A percentile compares a stretch with the other conserved stretches of the same genome.
These are phyloP conservation scores for Lycophotia porphyrea DNA, from an alignment of 2,888 invertebrate species.

Conservation along the genomic window DNA sequence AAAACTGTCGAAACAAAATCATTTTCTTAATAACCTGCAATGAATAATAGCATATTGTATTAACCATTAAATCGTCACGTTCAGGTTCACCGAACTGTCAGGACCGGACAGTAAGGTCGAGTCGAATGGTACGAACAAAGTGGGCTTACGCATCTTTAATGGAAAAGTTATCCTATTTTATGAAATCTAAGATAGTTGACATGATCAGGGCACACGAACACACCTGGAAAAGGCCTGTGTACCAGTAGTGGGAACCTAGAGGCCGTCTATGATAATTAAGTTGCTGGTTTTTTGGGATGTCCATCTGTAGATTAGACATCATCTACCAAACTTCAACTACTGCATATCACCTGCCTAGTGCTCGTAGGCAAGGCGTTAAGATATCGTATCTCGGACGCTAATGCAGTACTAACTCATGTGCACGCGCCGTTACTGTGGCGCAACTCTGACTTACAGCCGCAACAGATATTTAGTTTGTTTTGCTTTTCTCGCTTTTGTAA, in stretches of 20 bases:
- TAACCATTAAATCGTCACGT: too few species aligned
- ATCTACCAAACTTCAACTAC: slow-evolving; percentile 40
- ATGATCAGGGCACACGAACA: not conserved
- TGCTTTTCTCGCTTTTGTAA: slow-evolving; percentile 66
- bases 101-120: too few species aligned
- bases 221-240: not conserved
- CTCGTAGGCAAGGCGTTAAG: slow-evolving; percentile 79
- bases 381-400: slow-evolving; percentile 87
- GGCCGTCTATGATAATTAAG: not conserved
- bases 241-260: not conserved
- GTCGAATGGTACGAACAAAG: too few species aligned
- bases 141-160: not conserved
- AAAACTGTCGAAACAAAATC: not conserved
- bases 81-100: too few species aligned
- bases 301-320: not conserved
- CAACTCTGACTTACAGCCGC: slow-evolving; percentile 78
- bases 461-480: slow-evolving; percentile 69
- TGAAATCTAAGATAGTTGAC: not conserved
- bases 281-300: not conserved
- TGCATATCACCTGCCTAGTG: slow-evolving; percentile 54
- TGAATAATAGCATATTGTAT: too few species aligned
- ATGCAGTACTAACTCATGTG: slow-evolving; percentile 88
- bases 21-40: not conserved
- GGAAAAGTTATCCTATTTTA: not conserved
- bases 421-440: slow-evolving; percentile 81